These are phyloP conservation scores for Calcarius lapponicus DNA, from an alignment of 2,797 vertebrate species.

Conservation along the genomic window DNA sequence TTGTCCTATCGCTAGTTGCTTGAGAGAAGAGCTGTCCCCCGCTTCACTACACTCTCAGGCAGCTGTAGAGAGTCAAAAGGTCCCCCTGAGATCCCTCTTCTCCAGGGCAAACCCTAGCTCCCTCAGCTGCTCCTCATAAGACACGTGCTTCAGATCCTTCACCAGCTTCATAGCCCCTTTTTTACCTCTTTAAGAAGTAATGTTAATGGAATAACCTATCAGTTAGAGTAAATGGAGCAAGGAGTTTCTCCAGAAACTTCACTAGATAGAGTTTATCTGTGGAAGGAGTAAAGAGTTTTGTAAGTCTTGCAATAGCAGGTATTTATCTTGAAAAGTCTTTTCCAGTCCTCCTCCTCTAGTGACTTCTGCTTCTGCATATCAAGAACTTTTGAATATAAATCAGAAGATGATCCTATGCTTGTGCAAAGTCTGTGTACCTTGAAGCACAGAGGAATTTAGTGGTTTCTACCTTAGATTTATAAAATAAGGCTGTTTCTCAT, in stretches of 20 bases:
- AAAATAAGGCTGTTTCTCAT: not conserved
- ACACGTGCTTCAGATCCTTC: not conserved
- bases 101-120: not conserved
- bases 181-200: not conserved
- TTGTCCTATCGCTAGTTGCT: accelerated
- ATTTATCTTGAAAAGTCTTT: not conserved
- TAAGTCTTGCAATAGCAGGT: not conserved
- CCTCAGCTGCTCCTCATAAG: accelerated
- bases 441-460: not conserved
- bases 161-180: not conserved
- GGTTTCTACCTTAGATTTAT: not conserved
- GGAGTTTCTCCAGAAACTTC: not conserved
- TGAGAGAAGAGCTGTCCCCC: not conserved
- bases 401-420: not conserved
- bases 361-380: not conserved
- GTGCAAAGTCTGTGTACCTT: not conserved
- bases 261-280: not conserved
- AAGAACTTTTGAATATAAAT: not conserved
- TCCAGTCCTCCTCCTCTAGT: not conserved
- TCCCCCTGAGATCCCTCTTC: not conserved
- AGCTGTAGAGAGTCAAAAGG: not conserved
- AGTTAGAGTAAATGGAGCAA: not conserved
- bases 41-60: not conserved
- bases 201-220: not conserved
- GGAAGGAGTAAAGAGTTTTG: not conserved